Conservation (phyloP, 2,888 invertebrate species). For the Pseudanteris insignis region DNA sequence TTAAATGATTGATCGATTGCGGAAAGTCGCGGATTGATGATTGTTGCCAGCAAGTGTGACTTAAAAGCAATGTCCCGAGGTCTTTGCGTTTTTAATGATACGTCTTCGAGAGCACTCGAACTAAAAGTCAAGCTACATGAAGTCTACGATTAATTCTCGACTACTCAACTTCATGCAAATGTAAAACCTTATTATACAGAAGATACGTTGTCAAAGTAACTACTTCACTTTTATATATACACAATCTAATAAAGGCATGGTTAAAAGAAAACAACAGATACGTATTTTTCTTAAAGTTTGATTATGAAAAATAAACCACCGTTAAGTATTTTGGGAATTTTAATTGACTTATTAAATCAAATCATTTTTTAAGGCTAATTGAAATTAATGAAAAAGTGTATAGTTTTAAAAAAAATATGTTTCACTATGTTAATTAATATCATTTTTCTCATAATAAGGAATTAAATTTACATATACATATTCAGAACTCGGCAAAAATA, state of each 20-base stretch:
- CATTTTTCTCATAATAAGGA: too few species aligned
- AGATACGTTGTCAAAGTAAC: slow-evolving; percentile 21
- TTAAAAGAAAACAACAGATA: too few species aligned
- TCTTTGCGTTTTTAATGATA: slow-evolving; percentile 17
- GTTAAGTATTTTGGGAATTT: too few species aligned
- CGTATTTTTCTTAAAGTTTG: too few species aligned
- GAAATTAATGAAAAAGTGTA: too few species aligned
- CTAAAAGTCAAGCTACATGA: slow-evolving; percentile 20
- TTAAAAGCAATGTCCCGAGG: slow-evolving; percentile 22
- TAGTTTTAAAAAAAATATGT: too few species aligned
- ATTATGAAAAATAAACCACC: too few species aligned
- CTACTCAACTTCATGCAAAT: slow-evolving; percentile 30
- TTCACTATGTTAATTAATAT: too few species aligned
- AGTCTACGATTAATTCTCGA: slow-evolving; percentile 10
- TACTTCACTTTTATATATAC: neutral
- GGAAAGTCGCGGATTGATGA: slow-evolving; percentile 1
- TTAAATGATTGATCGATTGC: slow-evolving; percentile 15
- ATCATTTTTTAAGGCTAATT: too few species aligned
- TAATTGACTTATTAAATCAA: neutral
- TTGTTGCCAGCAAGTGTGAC: slow-evolving; percentile 24
- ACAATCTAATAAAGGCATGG: too few species aligned
- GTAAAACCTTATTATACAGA: slow-evolving; percentile 32
- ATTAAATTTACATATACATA: too few species aligned
- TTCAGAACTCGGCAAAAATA: too few species aligned
- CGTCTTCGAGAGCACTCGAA: slow-evolving; percentile 31